Conservation (phyloP, 2,113 vertebrate genomes). For the Cheirogaleus medius region DNA sequence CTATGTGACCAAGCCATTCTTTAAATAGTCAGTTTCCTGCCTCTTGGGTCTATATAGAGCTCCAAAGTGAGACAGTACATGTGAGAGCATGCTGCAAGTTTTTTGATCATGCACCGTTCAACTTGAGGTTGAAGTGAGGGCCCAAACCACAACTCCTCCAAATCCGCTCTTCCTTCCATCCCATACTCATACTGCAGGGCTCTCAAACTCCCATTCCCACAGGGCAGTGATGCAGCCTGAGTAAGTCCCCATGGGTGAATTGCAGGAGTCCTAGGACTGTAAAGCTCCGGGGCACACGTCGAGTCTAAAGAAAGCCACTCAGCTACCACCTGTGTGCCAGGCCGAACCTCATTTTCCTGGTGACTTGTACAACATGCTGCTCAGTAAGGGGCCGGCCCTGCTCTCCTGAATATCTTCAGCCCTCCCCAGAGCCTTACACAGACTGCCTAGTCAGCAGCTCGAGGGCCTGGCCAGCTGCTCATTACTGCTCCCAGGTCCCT, state of each 20-base stretch:
- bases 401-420: background rate
- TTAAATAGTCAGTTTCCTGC: background rate
- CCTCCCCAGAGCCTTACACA: background rate
- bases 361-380: background rate
- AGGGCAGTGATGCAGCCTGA: background rate
- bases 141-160: background rate
- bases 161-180: background rate
- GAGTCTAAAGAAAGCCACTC: background rate
- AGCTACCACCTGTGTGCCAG: background rate
- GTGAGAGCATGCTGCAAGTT: background rate
- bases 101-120: background rate
- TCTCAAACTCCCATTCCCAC: background rate
- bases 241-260: rapidly evolving
- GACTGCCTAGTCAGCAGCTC: background rate
- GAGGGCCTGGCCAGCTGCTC: background rate
- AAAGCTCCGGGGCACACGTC: background rate
- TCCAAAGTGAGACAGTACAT: background rate
- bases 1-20: background rate
- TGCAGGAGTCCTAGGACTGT: background rate
- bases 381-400: too few relatives aligned
- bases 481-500: background rate
- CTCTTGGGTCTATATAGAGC: background rate
- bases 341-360: background rate
- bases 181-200: too few relatives aligned
- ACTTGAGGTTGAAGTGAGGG: background rate